Evolutionary conservation across 2,113 vertebrate species (phyloP), one percentile per base, ranked within the genome.

Genomic region (Marmota monax): DNA sequence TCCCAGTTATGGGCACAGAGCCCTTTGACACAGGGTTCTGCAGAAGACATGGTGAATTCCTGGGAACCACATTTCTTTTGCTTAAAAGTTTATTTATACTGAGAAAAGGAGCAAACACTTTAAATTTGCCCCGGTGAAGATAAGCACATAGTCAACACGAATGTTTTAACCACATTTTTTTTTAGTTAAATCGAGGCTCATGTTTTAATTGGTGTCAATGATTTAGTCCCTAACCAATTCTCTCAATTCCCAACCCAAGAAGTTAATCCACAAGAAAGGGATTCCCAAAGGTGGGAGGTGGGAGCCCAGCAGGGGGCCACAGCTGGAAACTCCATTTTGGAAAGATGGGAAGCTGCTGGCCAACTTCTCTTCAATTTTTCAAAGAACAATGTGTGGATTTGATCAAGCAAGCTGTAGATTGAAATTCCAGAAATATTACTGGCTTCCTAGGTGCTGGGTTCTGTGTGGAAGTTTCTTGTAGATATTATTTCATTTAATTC

Each of bases 21-120:
- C 86, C 78, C 34, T 76, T 61, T 83, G 86, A 56, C 61, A 45
- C 69, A 76, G 48, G 61, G 63, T 34, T 90, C 94, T 90, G 78
- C 53, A 70, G 72, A 82, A 93, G 63, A 85, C 61, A 23, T 53
- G 61, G 61, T n/a, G 61, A 95, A 39, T 17, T 87, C 83, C 92
- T 97, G 89, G 96, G 97, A 95, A 88, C 61, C 85, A 95, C 61
- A 63, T 7, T 56, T 63, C 70, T 93, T 96, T 94, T 65, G 51
- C 29, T 86, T 87, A 72, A 61, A 94, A 84, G 23, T 27, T 73
- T 85, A 65, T 80, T 92, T 70, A 39, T 76, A 0, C 13, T 56
- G 32, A 18, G 29, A 20, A 27, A 63, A 74, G 18, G 48, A 92
- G 8, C 42, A 63, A 27, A 27, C 22, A 2, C 90, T 80, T 94